Evolutionary conservation across 2,888 invertebrate genomes (phyloP), one percentile per base, ranked within the genome.

Genomic region (Nematopogon swammerdamellus): DNA sequence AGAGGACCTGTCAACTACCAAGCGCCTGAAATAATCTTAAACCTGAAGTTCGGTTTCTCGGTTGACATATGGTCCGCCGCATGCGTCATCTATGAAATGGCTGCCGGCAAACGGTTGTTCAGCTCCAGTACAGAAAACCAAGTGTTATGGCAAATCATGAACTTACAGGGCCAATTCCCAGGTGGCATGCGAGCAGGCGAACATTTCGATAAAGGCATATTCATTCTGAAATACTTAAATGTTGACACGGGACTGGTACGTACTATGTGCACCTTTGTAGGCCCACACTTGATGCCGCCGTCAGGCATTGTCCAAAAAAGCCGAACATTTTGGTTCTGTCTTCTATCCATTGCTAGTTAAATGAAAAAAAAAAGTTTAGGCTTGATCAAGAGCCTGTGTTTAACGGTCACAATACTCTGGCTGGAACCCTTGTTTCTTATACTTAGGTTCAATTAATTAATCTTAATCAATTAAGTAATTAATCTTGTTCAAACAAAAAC

Each of bases 41-140:
- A 72, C 1, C 62, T 61, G 48, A 53, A 60, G 0, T 56, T 61
- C 1, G 60, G 60, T 25, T 63, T 57, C 51, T 59, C 59, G 36
- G 58, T 72, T 10, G 74, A 75, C 48, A 63, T 73, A 1, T 74
- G 74, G 74, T 56, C 71, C 0, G 62, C 65, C 0, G 74, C 63
- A 0, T 44, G 67, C 3, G 65, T 73, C 1, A 60, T 73, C 25
- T 65, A 59, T 49, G 65, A 73, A 57, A 72, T 75, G 70, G 62
- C 59, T 1, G 63, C 72, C 0, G 57, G 58, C 2, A 44, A 0
- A 2, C 54, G 54, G 47, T 50, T 72, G 16, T 67, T 74, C 52
- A 52, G 52, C 0, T 64, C 63, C 2, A 1, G 0, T 0, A 60
- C 18, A 44, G 65, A 70, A 53, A 67, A 67, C 48, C 60, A 60